Conservation (phyloP, 1,140 invertebrate genomes). For the Aphidius ervi region DNA sequence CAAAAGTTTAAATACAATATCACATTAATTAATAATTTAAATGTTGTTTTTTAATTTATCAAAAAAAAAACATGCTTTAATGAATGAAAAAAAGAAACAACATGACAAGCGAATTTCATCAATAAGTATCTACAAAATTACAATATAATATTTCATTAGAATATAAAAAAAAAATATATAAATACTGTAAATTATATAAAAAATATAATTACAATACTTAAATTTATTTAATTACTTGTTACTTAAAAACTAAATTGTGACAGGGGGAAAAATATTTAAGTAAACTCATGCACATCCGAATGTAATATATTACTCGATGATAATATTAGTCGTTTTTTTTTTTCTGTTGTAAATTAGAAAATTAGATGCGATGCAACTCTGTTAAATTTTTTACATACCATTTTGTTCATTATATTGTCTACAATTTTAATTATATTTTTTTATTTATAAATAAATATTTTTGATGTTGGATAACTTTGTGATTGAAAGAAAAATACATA, state of each 20-base stretch:
- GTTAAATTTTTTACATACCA: conserved; percentile 48
- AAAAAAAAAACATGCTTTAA: not conserved
- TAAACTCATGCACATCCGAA: conserved; percentile 23
- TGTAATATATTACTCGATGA: conserved; percentile 21
- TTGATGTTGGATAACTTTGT: too few species aligned
- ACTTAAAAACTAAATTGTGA: conserved; percentile 13
- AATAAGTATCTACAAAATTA: conserved; percentile 10
- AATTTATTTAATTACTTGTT: conserved; percentile 9
- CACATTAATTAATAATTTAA: too few species aligned
- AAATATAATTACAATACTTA: conserved; percentile 13
- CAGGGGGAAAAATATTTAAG: conserved; percentile 2
- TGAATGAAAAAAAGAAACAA: not conserved
- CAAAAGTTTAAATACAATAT: too few species aligned
- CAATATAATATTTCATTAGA: not conserved
- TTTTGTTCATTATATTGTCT: conserved; percentile 27
- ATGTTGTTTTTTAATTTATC: too few species aligned
- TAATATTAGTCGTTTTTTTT: conserved; percentile 28
- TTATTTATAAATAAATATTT: too few species aligned
- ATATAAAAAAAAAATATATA: conserved; percentile 12
- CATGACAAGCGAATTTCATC: conserved; percentile 5
- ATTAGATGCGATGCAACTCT: conserved; percentile 50
- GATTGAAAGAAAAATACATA: too few species aligned
- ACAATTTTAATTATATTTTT: too few species aligned
- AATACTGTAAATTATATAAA: not conserved
- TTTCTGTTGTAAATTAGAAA: conserved; percentile 21